Percentiles rank a stretch among this genome's conserved stretches.
phyloP scores from a whole-genome alignment of 2,797 vertebrate species.

The Semotilus atromaculatus region DNA sequence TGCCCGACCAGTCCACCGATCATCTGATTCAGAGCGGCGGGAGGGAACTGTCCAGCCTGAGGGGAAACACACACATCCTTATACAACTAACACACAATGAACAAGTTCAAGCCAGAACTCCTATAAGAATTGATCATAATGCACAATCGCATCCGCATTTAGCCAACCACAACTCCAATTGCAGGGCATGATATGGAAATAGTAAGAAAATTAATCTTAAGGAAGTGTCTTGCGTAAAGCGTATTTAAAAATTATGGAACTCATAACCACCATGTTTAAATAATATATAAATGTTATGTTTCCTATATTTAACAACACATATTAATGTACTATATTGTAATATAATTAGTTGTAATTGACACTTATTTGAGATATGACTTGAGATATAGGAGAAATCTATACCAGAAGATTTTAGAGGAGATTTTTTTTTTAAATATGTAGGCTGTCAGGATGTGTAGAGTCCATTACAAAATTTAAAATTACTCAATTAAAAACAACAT shows the following conservation, averaged over 20 bases:
- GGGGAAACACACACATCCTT: neutral
- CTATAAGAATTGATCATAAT: neutral
- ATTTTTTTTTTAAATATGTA: neutral
- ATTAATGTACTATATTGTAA: neutral
- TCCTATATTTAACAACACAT: neutral
- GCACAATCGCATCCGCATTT: neutral
- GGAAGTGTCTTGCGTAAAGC: neutral
- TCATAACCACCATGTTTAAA: neutral
- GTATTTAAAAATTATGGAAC: neutral
- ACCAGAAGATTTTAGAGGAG: neutral
- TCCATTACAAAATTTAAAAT: neutral
- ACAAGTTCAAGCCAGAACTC: neutral
- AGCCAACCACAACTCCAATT: too few species aligned
- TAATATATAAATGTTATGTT: neutral
- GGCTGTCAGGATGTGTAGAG: neutral
- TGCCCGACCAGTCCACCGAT: constrained; percentile 92
- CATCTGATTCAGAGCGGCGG: constrained; percentile 89
- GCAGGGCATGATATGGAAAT: neutral
- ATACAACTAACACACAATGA: neutral
- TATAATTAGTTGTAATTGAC: neutral
- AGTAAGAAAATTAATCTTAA: neutral
- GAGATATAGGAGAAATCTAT: neutral
- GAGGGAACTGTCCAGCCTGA: constrained; percentile 74
- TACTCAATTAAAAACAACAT: neutral
- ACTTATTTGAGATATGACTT: neutral